Evolutionary conservation across 2,888 invertebrate genomes (phyloP), one percentile per base, ranked within the genome.

Genomic region (Drosophila subquinaria): DNA sequence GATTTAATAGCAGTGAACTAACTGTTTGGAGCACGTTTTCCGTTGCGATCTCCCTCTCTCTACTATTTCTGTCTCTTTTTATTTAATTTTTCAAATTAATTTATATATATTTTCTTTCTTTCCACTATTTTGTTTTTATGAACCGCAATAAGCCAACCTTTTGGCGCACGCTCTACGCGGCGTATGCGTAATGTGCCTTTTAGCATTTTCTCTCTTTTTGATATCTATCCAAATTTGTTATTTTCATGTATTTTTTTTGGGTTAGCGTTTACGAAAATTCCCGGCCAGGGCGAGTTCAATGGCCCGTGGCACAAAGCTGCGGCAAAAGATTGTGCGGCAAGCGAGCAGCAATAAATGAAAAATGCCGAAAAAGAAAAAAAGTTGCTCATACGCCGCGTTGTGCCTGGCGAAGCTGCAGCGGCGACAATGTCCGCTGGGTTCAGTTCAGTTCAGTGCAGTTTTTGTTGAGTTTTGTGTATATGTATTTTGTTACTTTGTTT

Each of bases 331-430:
- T 81, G 65, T 55, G 40, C 15, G 17, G 40, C 15, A 13, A 40
- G 20, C 53, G 65, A 65, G 73, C 78, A 78, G 75, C 76, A 75
- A 81, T 80, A 80, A 77, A 80, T 81, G 67, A 75, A 81, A 81
- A 80, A 81, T 80, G 72, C 48, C 75, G 76, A 81, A 81, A 56
- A 48, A 48, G 48, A 38, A 73, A 81, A 73, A 73, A 76, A 81
- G 81, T 81, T 73, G 36, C 64, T 68, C 81, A 78, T 75, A 73
- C 81, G 78, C 62, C 78, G 55, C 68, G 67, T 69, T 68, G 57
- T 38, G 68, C 43, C 53, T 35, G 59, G 61, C 20, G 23, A 20
- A 56, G 42, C 36, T 59, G 50, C 65, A 69, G 63, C 60, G 69
- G 66, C 63, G 73, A 76, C 79, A 80, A 72, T 78, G 79, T 81